These are phyloP conservation scores for Glaucomys volans DNA, from an alignment of 2,113 vertebrate genomes.

Conservation along the genomic window DNA sequence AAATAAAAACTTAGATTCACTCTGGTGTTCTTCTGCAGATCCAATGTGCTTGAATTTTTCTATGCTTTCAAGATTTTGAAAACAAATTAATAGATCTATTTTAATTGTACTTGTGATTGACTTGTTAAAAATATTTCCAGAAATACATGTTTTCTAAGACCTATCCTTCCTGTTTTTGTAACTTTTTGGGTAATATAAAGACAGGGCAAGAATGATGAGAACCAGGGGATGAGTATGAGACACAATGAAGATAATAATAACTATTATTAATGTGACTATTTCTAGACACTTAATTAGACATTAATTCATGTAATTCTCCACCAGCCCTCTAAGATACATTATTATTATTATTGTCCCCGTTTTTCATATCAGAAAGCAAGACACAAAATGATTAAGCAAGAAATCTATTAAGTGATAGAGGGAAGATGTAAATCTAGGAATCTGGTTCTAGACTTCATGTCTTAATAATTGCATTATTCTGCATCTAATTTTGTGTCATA, in stretches of 20 bases:
- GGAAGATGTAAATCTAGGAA: slow-evolving; percentile 19
- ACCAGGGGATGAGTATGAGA: no score
- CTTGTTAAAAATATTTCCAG: slow-evolving; percentile 54
- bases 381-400: slow-evolving; percentile 36
- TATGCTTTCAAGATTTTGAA: slow-evolving; percentile 39
- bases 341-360: neutral
- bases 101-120: slow-evolving; percentile 34
- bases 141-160: slow-evolving; percentile 18
- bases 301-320: slow-evolving; percentile 37
- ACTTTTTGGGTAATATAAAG: no score
- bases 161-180: slow-evolving; percentile 30
- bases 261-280: no score
- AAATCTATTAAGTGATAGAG: neutral
- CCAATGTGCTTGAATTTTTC: neutral
- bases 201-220: no score
- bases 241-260: no score
- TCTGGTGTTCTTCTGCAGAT: neutral
- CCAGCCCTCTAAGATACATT: neutral
- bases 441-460: slow-evolving; percentile 24
- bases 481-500: neutral
- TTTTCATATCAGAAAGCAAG: slow-evolving; percentile 22
- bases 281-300: slow-evolving; percentile 7
- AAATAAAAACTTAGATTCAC: neutral
- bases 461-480: neutral
- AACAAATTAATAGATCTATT: neutral